These are phyloP conservation scores for Aurelia coerulea DNA, from an alignment of 30 jellyfish, hydroid and myxozoan species.

Conservation along the genomic window DNA sequence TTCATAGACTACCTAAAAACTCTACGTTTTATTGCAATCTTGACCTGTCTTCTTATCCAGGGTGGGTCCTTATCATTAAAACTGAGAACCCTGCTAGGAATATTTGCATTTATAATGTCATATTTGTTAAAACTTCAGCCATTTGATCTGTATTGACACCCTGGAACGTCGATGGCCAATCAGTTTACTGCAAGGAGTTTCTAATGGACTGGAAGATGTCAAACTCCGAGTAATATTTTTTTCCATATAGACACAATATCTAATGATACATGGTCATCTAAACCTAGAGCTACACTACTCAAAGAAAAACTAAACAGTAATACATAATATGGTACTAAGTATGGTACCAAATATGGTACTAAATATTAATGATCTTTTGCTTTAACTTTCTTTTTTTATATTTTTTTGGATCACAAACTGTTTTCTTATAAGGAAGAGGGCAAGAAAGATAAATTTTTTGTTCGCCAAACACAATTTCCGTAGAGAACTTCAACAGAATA, in stretches of 20 bases:
- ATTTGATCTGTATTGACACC: constrained; percentile 17
- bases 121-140: constrained; percentile 29
- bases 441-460: constrained; percentile 13
- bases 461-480: constrained; percentile 15
- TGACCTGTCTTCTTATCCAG: too few species aligned
- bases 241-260: too few species aligned
- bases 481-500: too few species aligned
- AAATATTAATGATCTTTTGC: too few species aligned
- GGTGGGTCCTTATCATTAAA: neutral
- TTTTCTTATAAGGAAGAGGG: constrained; percentile 32
- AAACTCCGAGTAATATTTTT: constrained; percentile 5
- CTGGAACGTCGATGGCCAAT: constrained; percentile 37
- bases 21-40: too few species aligned
- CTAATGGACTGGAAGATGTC: constrained; percentile 26
- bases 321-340: too few species aligned
- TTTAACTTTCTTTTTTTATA: too few species aligned
- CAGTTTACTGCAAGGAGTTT: constrained; percentile 31
- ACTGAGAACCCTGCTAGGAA: constrained; percentile 2
- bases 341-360: too few species aligned
- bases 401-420: neutral
- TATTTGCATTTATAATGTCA: neutral
- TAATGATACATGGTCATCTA: too few species aligned
- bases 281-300: too few species aligned
- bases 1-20: too few species aligned
- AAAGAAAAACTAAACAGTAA: too few species aligned